Conservation (phyloP, 2,888 invertebrate genomes). For the Nebria salina region DNA sequence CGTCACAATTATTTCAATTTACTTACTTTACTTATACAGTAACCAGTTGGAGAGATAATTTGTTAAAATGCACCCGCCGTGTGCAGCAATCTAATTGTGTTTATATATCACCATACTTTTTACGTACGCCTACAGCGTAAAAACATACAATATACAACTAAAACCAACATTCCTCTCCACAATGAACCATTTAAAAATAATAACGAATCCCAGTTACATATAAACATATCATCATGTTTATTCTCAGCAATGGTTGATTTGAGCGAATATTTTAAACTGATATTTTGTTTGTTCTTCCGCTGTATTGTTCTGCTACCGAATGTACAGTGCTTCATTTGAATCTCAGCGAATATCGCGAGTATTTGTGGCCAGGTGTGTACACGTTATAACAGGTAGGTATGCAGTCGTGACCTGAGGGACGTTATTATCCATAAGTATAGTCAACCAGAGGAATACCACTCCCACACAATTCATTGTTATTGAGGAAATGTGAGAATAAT, state of each 20-base stretch:
- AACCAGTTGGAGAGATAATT: constrained; percentile 34
- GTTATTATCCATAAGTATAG: constrained; percentile 29
- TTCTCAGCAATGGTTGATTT: not conserved
- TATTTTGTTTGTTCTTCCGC: not conserved
- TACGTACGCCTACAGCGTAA: not conserved
- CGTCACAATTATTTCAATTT: constrained; percentile 35
- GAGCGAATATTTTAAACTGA: not conserved
- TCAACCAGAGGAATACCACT: constrained; percentile 1
- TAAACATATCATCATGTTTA: not conserved
- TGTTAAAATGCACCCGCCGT: constrained; percentile 27
- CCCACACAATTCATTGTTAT: not conserved
- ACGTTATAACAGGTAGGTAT: constrained; percentile 31
- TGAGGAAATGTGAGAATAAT: not conserved
- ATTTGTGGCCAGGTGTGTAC: constrained; percentile 21
- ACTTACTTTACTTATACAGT: constrained; percentile 30
- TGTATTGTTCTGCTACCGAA: constrained; percentile 13
- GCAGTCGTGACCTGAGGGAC: constrained; percentile 25
- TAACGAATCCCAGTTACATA: not conserved
- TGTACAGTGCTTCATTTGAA: constrained; percentile 10
- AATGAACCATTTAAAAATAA: not conserved
- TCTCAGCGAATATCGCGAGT: constrained; percentile 12
- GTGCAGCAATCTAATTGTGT: constrained; percentile 36
- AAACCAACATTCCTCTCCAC: not conserved
- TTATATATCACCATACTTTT: constrained; percentile 38
- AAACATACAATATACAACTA: not conserved